These are phyloP conservation scores for Sparus aurata DNA, from an alignment of 2,797 vertebrate genomes.

Conservation along the genomic window DNA sequence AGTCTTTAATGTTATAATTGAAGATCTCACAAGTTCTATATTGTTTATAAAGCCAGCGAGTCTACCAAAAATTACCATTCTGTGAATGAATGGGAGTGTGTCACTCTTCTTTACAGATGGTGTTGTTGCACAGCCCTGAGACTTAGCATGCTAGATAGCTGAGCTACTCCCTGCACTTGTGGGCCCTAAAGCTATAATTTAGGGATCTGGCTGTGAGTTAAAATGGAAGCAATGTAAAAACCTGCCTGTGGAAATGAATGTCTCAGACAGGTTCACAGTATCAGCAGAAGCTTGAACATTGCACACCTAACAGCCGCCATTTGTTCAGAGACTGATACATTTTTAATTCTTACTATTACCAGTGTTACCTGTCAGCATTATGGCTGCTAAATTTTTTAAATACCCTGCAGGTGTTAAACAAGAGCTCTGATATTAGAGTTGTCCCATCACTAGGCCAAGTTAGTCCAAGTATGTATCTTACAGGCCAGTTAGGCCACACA, in stretches of 20 bases:
- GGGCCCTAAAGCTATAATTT: conserved; percentile 83
- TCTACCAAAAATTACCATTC: conserved; percentile 52
- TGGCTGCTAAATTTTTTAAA: conserved; percentile 16
- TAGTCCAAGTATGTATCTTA: conserved; percentile 32
- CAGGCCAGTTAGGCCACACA: conserved; percentile 42
- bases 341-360: conserved; percentile 11
- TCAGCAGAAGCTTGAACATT: conserved; percentile 29
- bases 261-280: conserved; percentile 42
- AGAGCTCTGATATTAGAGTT: conserved; percentile 4
- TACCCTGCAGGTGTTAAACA: not conserved
- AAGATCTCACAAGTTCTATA: conserved; percentile 24
- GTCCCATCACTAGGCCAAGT: conserved; percentile 4
- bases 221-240: conserved; percentile 76
- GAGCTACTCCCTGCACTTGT: conserved; percentile 80
- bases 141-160: conserved; percentile 65
- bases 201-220: conserved; percentile 69
- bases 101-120: conserved; percentile 69
- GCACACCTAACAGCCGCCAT: not conserved
- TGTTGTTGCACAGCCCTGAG: conserved; percentile 51
- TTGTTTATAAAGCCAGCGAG: conserved; percentile 45
- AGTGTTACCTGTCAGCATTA: not conserved
- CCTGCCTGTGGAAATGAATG: conserved; percentile 51
- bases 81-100: conserved; percentile 64
- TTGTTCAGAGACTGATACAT: not conserved
- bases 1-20: conserved; percentile 29